Conservation (phyloP, 1,140 invertebrate genomes). For the Hypothenemus hampei region DNA sequence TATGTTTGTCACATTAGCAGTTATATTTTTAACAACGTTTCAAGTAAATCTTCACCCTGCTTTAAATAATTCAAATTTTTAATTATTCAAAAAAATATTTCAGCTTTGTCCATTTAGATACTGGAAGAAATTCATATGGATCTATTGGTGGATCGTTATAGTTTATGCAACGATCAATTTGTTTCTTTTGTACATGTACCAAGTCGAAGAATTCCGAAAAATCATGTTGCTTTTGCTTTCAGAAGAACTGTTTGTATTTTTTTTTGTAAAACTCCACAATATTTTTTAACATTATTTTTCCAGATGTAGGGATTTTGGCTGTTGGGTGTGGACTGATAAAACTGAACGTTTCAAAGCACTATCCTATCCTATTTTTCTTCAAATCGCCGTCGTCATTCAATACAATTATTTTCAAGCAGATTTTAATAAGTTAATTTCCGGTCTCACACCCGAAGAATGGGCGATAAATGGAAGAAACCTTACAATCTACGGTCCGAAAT, state of each 20-base stretch:
- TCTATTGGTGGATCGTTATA: conserved; percentile 21
- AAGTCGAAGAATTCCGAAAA: not conserved
- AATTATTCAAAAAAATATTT: conserved; percentile 2
- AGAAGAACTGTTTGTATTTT: not conserved
- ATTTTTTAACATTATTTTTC: not conserved
- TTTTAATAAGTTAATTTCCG: conserved; percentile 5
- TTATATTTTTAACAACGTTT: conserved; percentile 10
- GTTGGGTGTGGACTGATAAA: not conserved
- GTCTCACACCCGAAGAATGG: not conserved
- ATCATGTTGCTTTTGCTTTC: not conserved
- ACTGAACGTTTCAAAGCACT: not conserved
- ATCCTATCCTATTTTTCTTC: conserved; percentile 7
- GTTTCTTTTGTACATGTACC: conserved; percentile 9
- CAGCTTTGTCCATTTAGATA: conserved; percentile 7
- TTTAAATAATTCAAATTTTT: not conserved
- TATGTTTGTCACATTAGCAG: conserved; percentile 5
- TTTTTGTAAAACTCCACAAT: not conserved
- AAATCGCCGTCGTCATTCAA: conserved; percentile 17
- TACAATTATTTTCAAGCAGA: conserved; percentile 11
- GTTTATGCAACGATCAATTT: conserved; percentile 15
- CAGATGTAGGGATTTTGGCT: conserved; percentile 1
- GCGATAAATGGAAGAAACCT: too few species aligned
- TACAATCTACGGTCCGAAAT: not conserved
- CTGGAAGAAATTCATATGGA: conserved; percentile 13
- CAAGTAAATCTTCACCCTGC: conserved; percentile 1